These are phyloP conservation scores for Hetaerina titia DNA, from an alignment of 2,888 invertebrate genomes.

Conservation along the genomic window DNA sequence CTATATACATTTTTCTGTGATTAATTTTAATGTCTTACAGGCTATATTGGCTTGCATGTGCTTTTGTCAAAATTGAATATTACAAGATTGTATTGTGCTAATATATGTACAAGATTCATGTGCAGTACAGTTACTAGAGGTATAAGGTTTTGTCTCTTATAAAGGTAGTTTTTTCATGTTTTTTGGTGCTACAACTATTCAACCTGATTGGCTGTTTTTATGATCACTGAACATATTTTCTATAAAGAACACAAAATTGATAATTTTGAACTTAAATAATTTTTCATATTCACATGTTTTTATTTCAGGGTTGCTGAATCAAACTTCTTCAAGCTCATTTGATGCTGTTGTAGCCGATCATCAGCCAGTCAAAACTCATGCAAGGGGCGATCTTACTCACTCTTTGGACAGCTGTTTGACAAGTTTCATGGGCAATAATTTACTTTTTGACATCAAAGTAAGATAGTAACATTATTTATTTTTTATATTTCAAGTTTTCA, in stretches of 20 bases:
- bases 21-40: too few species aligned
- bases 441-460: slow-evolving; percentile 80
- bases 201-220: too few species aligned
- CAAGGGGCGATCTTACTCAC: slow-evolving; percentile 62
- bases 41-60: too few species aligned
- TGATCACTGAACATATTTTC: not conserved
- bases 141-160: too few species aligned
- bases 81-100: too few species aligned
- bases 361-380: slow-evolving; percentile 64
- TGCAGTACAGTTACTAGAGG: too few species aligned
- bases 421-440: slow-evolving; percentile 82
- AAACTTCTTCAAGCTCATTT: slow-evolving; percentile 68
- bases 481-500: not conserved
- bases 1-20: too few species aligned
- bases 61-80: too few species aligned
- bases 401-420: slow-evolving; percentile 80
- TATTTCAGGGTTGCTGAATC: slow-evolving; percentile 57
- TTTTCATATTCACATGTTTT: not conserved
- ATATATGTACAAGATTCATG: too few species aligned
- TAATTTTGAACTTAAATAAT: not conserved
- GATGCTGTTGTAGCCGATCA: slow-evolving; percentile 71
- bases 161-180: too few species aligned
- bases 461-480: slow-evolving; percentile 68
- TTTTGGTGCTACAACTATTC: too few species aligned
- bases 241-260: not conserved